These are phyloP conservation scores for Anastrepha ludens DNA, from an alignment of 1,140 invertebrate genomes.

Conservation along the genomic window DNA sequence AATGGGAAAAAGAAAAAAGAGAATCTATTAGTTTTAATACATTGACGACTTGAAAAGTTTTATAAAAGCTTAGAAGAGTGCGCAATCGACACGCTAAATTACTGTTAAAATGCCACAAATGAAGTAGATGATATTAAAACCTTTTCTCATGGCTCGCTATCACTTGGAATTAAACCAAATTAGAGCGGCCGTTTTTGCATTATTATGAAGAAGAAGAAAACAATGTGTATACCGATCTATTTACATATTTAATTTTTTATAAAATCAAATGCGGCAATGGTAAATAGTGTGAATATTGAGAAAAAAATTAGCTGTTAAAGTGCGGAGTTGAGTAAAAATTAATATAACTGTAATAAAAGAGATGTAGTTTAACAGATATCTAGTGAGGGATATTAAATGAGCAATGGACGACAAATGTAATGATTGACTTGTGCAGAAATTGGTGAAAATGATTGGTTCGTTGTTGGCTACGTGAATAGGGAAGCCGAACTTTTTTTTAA, in stretches of 20 bases:
- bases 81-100: not conserved
- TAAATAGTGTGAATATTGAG: not conserved
- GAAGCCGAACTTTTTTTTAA: constrained; percentile 40
- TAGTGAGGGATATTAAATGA: not conserved
- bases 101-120: constrained; percentile 14
- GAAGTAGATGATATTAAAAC: not conserved
- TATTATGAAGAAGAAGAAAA: not conserved
- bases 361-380: too few relatives aligned
- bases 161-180: not conserved
- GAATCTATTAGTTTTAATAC: constrained; percentile 67
- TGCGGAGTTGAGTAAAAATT: too few relatives aligned
- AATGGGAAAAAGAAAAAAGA: constrained; percentile 73
- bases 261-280: not conserved
- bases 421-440: constrained; percentile 62
- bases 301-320: too few relatives aligned
- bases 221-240: not conserved
- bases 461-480: constrained; percentile 60
- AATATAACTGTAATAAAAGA: too few relatives aligned
- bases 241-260: not conserved
- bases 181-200: not conserved
- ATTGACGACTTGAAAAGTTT: constrained; percentile 42
- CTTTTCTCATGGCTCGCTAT: not conserved
- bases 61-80: constrained; percentile 12
- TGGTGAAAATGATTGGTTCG: constrained; percentile 67
- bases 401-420: not conserved